Base-by-base conservation (phyloP, 2,797 vertebrate genomes). In the Leuciscus waleckii region DNA sequence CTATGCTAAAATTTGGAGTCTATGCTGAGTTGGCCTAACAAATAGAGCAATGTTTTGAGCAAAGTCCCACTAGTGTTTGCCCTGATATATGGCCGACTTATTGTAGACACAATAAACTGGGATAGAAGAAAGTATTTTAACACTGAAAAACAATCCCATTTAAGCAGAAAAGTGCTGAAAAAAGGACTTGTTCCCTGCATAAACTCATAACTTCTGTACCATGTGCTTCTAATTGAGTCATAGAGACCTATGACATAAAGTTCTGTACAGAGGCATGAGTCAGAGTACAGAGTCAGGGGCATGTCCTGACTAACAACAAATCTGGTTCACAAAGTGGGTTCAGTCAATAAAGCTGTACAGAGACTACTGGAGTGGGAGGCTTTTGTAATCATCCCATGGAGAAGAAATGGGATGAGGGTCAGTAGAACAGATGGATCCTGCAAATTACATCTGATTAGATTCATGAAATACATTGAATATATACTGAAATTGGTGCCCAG, bases 231-330 rank as follows among this genome's bases (percentile, higher is more conserved):
- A 32, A 23, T 19, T 85, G 67, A 74, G 43, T 56, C 78, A 67
- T 63, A 46, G 8, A 54, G 69, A 35, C 58, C 49, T 29, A 49
- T 54, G 63, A 61, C 74, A 70, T 46, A 58, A 82, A 68, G 51
- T 37, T 35, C 46, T 17, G 37, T 11, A 23, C 73, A 65, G 21
- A 69, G 35, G 35, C 35, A 35, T 35, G 35, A 35, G 35, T 35
- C 35, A 35, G 35, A 35, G 35, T 35, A 35, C 35, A 35, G 35
- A 35, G 35, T 35, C 35, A 35, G 3, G 21, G 17, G 41, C 43
- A 71, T 35, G 41, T 61, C n/a, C 23, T n/a, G 65, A 70, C 77
- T 49, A 54, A 78, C 74, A 51, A 82, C 56, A 82, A 58, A 69
- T 82, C 70, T 76, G 63, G 14, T 16, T 67, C 7, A 73, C 37